A percentile compares a stretch with the other conserved stretches of the same genome.
These are phyloP conservation scores for Euzophera pinguis DNA, from an alignment of 2,888 invertebrate species.

Conservation along the genomic window DNA sequence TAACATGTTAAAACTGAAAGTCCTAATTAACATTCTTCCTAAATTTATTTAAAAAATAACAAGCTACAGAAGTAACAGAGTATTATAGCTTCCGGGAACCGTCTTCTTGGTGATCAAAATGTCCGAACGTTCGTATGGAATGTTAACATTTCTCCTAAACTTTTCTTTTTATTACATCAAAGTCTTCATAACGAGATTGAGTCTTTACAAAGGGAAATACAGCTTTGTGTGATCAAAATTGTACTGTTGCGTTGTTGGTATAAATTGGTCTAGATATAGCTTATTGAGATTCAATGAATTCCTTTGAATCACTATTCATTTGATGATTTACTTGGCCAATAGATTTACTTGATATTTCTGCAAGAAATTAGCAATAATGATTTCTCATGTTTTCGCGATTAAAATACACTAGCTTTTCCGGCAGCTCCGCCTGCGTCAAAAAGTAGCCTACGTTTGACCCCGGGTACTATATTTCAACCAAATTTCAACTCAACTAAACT, in stretches of 20 bases:
- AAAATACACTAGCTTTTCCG: no score
- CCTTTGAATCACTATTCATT: no score
- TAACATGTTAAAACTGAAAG: slow-evolving; percentile 32
- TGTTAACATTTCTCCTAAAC: slow-evolving; percentile 53
- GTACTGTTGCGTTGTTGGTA: slow-evolving; percentile 1
- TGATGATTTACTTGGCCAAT: no score
- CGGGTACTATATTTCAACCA: no score
- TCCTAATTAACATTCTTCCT: slow-evolving; percentile 41
- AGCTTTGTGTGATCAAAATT: slow-evolving; percentile 30
- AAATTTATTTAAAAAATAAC: slow-evolving; percentile 53
- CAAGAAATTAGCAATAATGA: no score
- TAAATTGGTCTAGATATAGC: slow-evolving; percentile 1
- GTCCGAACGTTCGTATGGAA: slow-evolving; percentile 53
- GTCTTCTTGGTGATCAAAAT: slow-evolving; percentile 66
- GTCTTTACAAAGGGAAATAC: slow-evolving; percentile 33
- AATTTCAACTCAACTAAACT: no score
- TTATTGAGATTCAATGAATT: slow-evolving; percentile 3
- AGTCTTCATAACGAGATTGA: slow-evolving; percentile 50
- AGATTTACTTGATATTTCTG: no score
- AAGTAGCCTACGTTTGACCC: no score
- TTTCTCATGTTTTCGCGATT: no score
- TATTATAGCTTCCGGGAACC: slow-evolving; percentile 65
- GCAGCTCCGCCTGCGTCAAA: no score
- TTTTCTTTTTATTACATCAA: slow-evolving; percentile 60
- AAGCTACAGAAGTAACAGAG: slow-evolving; percentile 53